A percentile compares a stretch with the other conserved stretches of the same genome.
Conservation (phyloP, 2,113 vertebrate genomes). For the Sebastes fasciatus region DNA sequence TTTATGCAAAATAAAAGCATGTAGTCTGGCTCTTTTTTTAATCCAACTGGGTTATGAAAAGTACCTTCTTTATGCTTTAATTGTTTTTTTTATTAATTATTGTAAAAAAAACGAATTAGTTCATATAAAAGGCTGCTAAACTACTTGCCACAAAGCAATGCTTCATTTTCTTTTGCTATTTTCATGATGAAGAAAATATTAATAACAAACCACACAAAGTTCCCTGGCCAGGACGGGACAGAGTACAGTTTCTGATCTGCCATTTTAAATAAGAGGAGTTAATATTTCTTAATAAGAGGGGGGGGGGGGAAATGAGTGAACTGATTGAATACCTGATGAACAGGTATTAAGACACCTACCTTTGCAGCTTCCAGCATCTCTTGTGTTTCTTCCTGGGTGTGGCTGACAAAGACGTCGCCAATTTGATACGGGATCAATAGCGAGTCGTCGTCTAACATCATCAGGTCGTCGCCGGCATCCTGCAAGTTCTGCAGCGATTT, state of each 20-base stretch:
- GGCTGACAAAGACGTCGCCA: slow-evolving; percentile 96
- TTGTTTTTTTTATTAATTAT: too few relatives aligned
- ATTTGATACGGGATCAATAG: slow-evolving; percentile 94
- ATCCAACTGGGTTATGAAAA: background rate
- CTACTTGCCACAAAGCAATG: background rate
- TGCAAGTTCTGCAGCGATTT: slow-evolving; percentile 96
- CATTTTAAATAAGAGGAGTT: background rate
- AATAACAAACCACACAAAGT: background rate
- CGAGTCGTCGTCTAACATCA: slow-evolving; percentile 93
- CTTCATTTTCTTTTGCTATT: background rate
- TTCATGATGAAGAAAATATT: background rate
- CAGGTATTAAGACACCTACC: slow-evolving; percentile 73
- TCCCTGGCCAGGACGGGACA: background rate
- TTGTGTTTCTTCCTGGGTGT: slow-evolving; percentile 94
- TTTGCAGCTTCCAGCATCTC: slow-evolving; percentile 97
- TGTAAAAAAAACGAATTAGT: too few relatives aligned
- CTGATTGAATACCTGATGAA: too few relatives aligned
- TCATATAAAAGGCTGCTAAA: background rate
- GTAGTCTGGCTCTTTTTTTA: background rate
- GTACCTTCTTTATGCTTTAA: background rate
- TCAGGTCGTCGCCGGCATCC: slow-evolving; percentile 94
- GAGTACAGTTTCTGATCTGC: background rate
- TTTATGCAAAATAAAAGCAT: background rate
- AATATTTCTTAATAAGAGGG: background rate
- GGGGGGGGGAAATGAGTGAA: too few relatives aligned